Evolutionary conservation across 2,113 vertebrate genomes (phyloP).

Genomic region (Platycercus adscitus): DNA sequence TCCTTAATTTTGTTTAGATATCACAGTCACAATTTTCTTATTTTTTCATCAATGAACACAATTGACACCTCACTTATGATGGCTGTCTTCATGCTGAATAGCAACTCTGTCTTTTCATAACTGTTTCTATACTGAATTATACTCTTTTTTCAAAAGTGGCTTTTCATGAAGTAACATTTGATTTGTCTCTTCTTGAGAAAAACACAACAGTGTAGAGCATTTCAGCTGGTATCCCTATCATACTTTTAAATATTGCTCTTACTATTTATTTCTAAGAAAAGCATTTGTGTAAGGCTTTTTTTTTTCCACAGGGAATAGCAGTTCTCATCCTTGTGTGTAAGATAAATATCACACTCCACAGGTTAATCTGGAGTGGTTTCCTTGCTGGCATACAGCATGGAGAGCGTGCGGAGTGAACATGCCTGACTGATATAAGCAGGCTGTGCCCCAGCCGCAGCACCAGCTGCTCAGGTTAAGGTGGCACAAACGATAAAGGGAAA

Average conservation of each 20-base stretch:
- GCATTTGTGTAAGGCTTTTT: not conserved
- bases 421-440: not conserved
- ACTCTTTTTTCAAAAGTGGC: not conserved
- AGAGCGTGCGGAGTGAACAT: accelerated
- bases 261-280: constrained; percentile 8
- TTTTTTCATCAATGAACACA: constrained; percentile 35
- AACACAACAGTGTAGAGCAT: not conserved
- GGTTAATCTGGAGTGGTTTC: not conserved
- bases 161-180: not conserved
- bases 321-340: not conserved
- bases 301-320: not conserved
- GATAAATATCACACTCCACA: not conserved
- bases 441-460: not conserved
- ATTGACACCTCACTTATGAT: not conserved
- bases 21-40: constrained; percentile 13
- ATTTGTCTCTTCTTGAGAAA: not conserved
- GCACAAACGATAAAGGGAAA: not conserved
- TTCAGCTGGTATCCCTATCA: not conserved
- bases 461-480: not conserved
- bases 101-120: not conserved
- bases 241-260: constrained; percentile 26
- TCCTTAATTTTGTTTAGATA: constrained; percentile 57
- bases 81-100: not conserved
- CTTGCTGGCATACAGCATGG: accelerated
- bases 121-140: not conserved